Evolutionary conservation across 1,140 invertebrate genomes (phyloP).

Genomic region (Euwallacea fornicatus): DNA sequence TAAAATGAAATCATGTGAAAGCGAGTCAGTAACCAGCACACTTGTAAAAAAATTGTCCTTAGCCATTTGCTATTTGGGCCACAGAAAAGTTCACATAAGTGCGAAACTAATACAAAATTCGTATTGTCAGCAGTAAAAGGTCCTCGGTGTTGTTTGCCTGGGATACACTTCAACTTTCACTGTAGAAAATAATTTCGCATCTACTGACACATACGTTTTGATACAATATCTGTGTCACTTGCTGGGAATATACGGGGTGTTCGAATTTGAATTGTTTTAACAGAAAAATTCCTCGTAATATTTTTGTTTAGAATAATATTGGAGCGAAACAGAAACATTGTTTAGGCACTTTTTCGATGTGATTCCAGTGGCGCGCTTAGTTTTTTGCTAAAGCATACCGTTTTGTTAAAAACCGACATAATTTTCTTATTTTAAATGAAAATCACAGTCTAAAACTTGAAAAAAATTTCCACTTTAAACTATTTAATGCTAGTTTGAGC

Average conservation of each 20-base stretch:
- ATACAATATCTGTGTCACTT: slow-evolving; percentile 51
- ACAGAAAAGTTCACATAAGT: slow-evolving; percentile 27
- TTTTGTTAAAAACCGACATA: too few species aligned
- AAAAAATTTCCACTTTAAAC: too few species aligned
- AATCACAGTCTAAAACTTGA: too few species aligned
- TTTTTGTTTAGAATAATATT: too few species aligned
- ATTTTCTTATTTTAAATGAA: too few species aligned
- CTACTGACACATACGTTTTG: slow-evolving; percentile 47
- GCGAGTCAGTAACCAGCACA: slow-evolving; percentile 26
- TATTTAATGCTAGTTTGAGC: too few species aligned
- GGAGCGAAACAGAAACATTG: too few species aligned
- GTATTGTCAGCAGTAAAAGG: not conserved
- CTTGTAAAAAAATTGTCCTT: slow-evolving; percentile 43
- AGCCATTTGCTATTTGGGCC: slow-evolving; percentile 36
- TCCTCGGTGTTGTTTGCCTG: not conserved
- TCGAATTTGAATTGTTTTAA: too few species aligned
- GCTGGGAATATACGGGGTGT: slow-evolving; percentile 49
- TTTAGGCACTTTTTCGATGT: too few species aligned
- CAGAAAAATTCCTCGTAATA: too few species aligned
- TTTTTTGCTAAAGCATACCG: too few species aligned
- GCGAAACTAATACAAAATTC: not conserved
- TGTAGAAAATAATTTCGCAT: slow-evolving; percentile 48
- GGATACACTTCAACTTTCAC: slow-evolving; percentile 37
- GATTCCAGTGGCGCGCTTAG: too few species aligned
- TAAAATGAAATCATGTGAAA: slow-evolving; percentile 31